Base-by-base conservation (phyloP, 2,888 invertebrate genomes). In the Dioctria linearis region DNA sequence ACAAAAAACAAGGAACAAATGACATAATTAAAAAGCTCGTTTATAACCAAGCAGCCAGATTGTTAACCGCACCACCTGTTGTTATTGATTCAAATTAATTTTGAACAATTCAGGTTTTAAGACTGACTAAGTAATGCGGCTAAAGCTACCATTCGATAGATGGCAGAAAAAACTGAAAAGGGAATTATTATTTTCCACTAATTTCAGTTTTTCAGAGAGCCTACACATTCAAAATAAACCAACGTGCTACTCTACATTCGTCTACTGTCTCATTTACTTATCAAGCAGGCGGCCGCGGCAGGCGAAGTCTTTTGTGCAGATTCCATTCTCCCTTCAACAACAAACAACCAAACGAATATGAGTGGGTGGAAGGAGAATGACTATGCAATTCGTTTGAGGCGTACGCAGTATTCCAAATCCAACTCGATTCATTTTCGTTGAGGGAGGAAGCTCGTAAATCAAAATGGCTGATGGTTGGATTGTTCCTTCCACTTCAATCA, bases 401-500 rank as follows among this genome's bases (percentile, higher is more conserved):
- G 25, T 25, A 25, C 25, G 25, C 25, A 25, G 25, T 25, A 13
- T 25, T 11, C 54, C 51, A 65, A 42, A 54, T 54, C 54, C n/a
- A 65, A 40, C 69, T 9, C 43, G 46, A 42, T 1, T 42, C 25
- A 65, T 9, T 40, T 11, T 51, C 61, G 25, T 61, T 65, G 39
- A 40, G 37, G 65, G 71, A 65, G 71, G 83, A 84, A 83, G 83
- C 85, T 86, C 87, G 87, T 88, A 88, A 87, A 88, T 88, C 88
- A 88, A 88, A 88, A 88, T 88, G 88, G 88, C 88, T 88, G 88
- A 87, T 87, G 85, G 86, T 83, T 85, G 84, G 85, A 84, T 84
- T 84, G 84, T 84, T 84, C 84, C 84, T 84, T 85, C 84, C 84
- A 84, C 85, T 85, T 85, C 85, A 85, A 86, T 85, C 85, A 85